Conservation (phyloP, 2,113 vertebrate genomes). For the Columba livia region DNA sequence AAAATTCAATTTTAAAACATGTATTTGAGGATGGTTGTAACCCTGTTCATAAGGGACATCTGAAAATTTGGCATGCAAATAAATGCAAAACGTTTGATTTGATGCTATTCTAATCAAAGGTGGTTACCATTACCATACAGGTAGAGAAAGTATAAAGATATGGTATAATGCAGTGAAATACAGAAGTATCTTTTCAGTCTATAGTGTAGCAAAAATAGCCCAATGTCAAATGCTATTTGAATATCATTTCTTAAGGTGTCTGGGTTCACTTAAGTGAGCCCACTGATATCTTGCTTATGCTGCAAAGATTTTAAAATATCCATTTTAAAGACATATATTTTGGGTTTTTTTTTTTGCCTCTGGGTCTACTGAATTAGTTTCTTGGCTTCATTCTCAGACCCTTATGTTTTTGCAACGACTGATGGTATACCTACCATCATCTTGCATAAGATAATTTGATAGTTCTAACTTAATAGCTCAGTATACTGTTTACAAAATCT, state of each 20-base stretch:
- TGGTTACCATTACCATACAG: not conserved
- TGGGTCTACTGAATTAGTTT: not conserved
- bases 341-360: not conserved
- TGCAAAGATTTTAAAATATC: not conserved
- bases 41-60: not conserved
- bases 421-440: not conserved
- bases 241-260: constrained; percentile 26
- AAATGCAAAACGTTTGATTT: not conserved
- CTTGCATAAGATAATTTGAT: not conserved
- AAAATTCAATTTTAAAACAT: not conserved
- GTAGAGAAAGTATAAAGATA: not conserved
- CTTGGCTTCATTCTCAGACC: not conserved
- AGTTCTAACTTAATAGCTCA: not conserved
- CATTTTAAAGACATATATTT: not conserved
- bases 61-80: not conserved
- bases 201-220: constrained; percentile 43
- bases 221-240: constrained; percentile 50
- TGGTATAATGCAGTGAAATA: not conserved
- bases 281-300: constrained; percentile 14
- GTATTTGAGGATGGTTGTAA: not conserved
- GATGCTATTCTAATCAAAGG: not conserved
- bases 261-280: not conserved
- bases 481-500: not conserved
- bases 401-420: not conserved
- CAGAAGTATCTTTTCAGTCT: not conserved